A percentile compares a stretch with the other conserved stretches of the same genome.
Evolutionary conservation across 2,113 vertebrate species (phyloP).

Genomic region (Willisornis vidua): DNA sequence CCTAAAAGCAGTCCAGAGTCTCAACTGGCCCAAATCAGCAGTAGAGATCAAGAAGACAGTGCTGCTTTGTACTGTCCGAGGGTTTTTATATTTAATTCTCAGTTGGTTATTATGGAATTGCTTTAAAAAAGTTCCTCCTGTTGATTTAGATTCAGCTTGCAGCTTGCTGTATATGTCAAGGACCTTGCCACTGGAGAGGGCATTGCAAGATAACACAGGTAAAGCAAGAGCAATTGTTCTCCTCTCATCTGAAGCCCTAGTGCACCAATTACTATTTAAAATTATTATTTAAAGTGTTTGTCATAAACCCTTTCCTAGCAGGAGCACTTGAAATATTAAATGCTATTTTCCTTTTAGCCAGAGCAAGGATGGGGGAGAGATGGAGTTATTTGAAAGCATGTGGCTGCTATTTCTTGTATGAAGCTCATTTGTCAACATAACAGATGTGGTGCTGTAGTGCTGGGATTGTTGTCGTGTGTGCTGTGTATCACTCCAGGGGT

Average conservation of each 20-base stretch:
- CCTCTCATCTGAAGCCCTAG: not conserved
- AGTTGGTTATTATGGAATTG: not conserved
- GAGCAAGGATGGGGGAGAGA: not conserved
- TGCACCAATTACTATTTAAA: slow-evolving; percentile 49
- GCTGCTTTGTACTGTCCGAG: not conserved
- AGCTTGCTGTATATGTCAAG: not conserved
- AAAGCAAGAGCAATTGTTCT: not conserved
- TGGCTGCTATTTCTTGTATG: not conserved
- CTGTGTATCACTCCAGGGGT: not conserved
- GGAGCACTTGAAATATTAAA: slow-evolving; percentile 10
- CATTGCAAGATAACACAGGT: not conserved
- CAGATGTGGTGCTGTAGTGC: slow-evolving; percentile 4
- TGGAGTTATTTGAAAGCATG: slow-evolving; percentile 16
- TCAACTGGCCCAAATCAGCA: not conserved
- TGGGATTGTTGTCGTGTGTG: not conserved
- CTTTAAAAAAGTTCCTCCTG: not conserved
- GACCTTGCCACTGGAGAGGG: not conserved
- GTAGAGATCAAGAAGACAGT: not conserved
- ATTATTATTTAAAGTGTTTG: slow-evolving; percentile 26
- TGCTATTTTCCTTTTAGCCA: slow-evolving; percentile 45
- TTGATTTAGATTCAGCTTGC: slow-evolving; percentile 18
- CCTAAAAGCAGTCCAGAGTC: not conserved
- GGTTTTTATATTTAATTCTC: not conserved
- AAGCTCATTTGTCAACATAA: slow-evolving; percentile 67
- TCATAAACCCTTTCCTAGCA: slow-evolving; percentile 16